Evolutionary conservation across 2,888 invertebrate genomes (phyloP), one percentile per base, ranked within the genome.

Genomic region (Drosophila koepferae): DNA sequence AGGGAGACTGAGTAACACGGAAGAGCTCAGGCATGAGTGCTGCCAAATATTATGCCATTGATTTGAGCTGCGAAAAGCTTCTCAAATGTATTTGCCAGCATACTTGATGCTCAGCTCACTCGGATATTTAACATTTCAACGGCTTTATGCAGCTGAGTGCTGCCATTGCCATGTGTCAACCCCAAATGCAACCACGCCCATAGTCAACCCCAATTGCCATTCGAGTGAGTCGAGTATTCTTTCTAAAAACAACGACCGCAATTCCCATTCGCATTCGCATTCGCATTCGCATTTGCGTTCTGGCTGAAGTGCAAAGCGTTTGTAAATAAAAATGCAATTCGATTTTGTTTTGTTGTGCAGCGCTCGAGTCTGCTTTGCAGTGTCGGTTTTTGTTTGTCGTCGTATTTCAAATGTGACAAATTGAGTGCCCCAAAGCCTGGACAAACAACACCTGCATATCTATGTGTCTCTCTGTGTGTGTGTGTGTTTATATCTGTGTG

Each of bases 281-380:
- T 60, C 71, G 63, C 58, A 46, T 44, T 54, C 54, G 12, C 31
- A 58, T 64, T 67, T 56, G 73, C 63, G 59, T 54, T 65, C 40
- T 61, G 66, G 67, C 74, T 78, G 67, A 77, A 88, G 89, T 89
- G 86, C 75, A 75, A 83, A 85, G 84, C 89, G 77, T 86, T 86
- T 86, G 86, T 71, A 86, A 89, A 90, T 91, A 90, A 87, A 90
- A 90, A 90, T 90, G 87, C 89, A 91, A 89, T 90, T 91, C 86
- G 80, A 90, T 90, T 90, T 89, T 71, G 83, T 81, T 80, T 72
- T 74, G 67, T 81, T 80, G 67, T 67, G 23, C 16, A 9, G 28
- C n/a, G 28, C 48, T 91, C 84, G 79, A 86, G 89, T 89, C 88
- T 71, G 83, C 80, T 80, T 73, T 74, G 65, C 62, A 59, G 65